Evolutionary conservation across 2,888 invertebrate species (phyloP).

Genomic region (Shargacucullia verbasci): DNA sequence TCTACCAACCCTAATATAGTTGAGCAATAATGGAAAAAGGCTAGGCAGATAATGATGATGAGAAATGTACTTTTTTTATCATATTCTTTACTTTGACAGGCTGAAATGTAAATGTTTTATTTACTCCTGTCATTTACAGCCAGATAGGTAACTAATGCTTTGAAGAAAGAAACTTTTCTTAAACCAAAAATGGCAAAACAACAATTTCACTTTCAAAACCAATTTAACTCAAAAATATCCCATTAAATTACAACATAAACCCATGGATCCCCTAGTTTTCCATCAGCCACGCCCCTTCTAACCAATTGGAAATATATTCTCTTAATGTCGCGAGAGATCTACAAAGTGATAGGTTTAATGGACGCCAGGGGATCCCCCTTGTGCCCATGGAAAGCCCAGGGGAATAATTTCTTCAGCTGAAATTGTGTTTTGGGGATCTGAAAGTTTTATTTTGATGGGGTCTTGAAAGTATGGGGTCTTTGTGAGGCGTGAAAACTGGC

Average conservation of each 20-base stretch:
- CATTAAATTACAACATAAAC: neutral
- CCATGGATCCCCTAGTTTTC: slow-evolving; percentile 29
- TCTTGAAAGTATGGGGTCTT: slow-evolving; percentile 22
- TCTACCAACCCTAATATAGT: no score
- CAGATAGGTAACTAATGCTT: no score
- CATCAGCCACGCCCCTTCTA: slow-evolving; percentile 56
- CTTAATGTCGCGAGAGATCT: slow-evolving; percentile 72
- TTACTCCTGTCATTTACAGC: no score
- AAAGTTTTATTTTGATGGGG: slow-evolving; percentile 53
- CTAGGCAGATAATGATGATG: no score
- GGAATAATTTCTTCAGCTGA: slow-evolving; percentile 54
- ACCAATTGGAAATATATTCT: slow-evolving; percentile 72
- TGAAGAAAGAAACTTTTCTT: no score
- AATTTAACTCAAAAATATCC: neutral
- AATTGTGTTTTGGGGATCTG: slow-evolving; percentile 46
- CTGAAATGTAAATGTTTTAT: no score
- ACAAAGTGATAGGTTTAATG: slow-evolving; percentile 71
- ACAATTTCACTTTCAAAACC: neutral
- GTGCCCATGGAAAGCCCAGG: slow-evolving; percentile 47
- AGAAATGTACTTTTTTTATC: no score
- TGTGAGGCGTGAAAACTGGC: slow-evolving; percentile 26
- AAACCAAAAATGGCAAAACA: no score
- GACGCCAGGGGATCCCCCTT: slow-evolving; percentile 54
- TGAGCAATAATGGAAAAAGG: no score
- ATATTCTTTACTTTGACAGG: no score